Evolutionary conservation across 1,140 invertebrate genomes (phyloP).

Genomic region (Homalodisca vitripennis): DNA sequence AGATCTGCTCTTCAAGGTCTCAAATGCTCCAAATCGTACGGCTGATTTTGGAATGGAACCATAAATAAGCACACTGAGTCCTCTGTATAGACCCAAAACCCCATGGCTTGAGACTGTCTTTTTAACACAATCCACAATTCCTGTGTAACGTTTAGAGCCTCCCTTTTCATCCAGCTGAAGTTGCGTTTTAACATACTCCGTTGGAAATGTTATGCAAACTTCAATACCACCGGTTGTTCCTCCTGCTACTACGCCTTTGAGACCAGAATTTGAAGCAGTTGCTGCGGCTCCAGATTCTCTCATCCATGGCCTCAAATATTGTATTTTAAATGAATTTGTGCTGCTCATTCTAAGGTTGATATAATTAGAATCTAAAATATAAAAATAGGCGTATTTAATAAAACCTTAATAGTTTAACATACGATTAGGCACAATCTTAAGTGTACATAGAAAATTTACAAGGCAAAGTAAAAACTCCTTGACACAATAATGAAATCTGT

Average conservation of each 20-base stretch:
- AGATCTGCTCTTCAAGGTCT: conserved; percentile 80
- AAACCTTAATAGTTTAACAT: too few relatives aligned
- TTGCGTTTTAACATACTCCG: conserved; percentile 99
- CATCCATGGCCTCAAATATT: too few relatives aligned
- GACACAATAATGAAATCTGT: too few relatives aligned
- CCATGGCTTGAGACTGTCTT: conserved; percentile 90
- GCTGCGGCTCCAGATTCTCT: too few relatives aligned
- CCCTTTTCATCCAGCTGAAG: conserved; percentile 94
- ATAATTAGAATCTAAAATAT: too few relatives aligned
- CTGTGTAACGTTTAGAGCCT: conserved; percentile 70
- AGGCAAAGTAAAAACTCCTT: too few relatives aligned
- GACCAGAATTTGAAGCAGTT: too few relatives aligned
- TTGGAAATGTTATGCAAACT: conserved; percentile 99
- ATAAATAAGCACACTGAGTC: conserved; percentile 92
- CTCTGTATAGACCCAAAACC: conserved; percentile 90
- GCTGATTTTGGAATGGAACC: conserved; percentile 97
- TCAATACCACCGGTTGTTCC: conserved; percentile 94
- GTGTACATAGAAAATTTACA: too few relatives aligned
- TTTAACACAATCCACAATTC: conserved; percentile 91
- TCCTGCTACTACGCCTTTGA: conserved; percentile 51
- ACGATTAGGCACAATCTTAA: too few relatives aligned
- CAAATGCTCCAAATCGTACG: conserved; percentile 98
- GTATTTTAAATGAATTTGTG: too few relatives aligned
- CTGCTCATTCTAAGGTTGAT: too few relatives aligned
- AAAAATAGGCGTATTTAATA: too few relatives aligned